Evolutionary conservation across 2,113 vertebrate species (phyloP).

Genomic region (Melospiza melodia): DNA sequence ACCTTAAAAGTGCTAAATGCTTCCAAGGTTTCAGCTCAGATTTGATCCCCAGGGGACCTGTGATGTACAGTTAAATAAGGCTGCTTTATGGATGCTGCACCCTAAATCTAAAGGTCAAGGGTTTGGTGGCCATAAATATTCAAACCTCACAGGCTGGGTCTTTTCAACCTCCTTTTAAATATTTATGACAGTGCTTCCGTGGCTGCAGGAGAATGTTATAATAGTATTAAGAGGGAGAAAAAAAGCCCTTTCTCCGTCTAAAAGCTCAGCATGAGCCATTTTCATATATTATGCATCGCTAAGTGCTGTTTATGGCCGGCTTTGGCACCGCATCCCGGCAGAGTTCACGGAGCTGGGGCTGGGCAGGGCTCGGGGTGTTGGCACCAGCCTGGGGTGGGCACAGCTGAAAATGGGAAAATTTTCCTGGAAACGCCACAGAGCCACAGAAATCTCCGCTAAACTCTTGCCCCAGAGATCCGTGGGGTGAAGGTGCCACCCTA

Average conservation of each 20-base stretch:
- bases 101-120: conserved; percentile 13
- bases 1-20: neutral
- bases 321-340: neutral
- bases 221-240: neutral
- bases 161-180: conserved; percentile 31
- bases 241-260: neutral
- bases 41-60: neutral
- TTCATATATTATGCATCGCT: conserved; percentile 20
- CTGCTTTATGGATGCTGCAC: neutral
- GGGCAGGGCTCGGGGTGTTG: neutral
- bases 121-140: conserved; percentile 6
- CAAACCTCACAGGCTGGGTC: neutral
- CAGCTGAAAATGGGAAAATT: neutral
- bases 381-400: neutral
- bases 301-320: neutral
- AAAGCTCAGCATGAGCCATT: conserved; percentile 3
- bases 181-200: neutral
- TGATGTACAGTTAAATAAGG: neutral
- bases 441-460: neutral
- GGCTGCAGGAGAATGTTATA: neutral
- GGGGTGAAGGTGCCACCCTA: neutral
- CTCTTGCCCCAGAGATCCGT: fast-evolving
- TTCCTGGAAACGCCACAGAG: no score
- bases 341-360: neutral
- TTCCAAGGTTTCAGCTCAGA: neutral